Conservation (phyloP, 2,113 vertebrate genomes). For the Malurus melanocephalus region DNA sequence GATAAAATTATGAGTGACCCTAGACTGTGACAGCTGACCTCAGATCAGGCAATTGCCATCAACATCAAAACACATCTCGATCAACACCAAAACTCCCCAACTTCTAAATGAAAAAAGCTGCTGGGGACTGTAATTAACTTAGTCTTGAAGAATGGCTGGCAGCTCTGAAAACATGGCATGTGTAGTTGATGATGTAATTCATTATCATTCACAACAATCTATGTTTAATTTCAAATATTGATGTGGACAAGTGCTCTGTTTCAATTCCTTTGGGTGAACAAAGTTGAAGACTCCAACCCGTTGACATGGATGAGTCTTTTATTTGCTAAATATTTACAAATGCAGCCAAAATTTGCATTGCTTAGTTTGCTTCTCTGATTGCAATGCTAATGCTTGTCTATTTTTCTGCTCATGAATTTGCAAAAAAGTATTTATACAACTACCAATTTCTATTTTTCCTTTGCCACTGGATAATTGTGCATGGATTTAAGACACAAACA, state of each 20-base stretch:
- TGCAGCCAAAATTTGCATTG: background rate
- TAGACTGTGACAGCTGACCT: background rate
- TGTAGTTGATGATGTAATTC: background rate
- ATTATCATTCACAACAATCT: background rate
- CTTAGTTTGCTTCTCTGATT: conserved; percentile 8
- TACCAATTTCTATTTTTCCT: background rate
- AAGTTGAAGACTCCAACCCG: background rate
- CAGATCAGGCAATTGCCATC: background rate
- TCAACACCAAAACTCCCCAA: background rate
- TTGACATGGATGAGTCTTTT: background rate
- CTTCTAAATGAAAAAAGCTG: background rate
- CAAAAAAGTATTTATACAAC: background rate
- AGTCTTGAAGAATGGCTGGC: background rate
- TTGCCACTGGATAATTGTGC: background rate
- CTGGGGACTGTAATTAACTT: background rate
- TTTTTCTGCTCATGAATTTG: conserved; percentile 14
- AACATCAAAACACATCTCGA: background rate
- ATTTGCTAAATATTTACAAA: conserved; percentile 27
- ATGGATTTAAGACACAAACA: background rate
- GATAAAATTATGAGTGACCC: background rate
- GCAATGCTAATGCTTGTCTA: background rate
- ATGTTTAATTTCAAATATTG: background rate
- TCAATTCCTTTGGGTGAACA: background rate
- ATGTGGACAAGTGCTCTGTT: background rate
- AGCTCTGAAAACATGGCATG: background rate